Conservation (phyloP, 2,888 invertebrate species). For the Archips xylosteana region DNA sequence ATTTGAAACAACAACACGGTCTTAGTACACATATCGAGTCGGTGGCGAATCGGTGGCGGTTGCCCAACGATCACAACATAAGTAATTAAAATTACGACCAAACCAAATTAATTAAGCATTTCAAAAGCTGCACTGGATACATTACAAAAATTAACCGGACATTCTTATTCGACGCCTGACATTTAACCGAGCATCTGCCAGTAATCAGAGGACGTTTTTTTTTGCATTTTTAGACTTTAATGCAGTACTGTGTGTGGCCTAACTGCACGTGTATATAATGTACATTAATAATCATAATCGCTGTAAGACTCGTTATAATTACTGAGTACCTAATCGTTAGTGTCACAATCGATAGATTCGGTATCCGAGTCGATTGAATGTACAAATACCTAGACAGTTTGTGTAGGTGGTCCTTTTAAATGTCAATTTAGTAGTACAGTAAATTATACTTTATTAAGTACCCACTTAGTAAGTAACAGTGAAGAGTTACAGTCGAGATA, state of each 20-base stretch:
- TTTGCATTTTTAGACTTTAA: conserved; percentile 49
- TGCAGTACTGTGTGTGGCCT: conserved; percentile 54
- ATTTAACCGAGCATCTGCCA: conserved; percentile 61
- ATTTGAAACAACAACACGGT: too few species aligned
- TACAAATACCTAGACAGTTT: too few species aligned
- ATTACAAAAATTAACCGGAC: conserved; percentile 51
- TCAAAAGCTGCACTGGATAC: conserved; percentile 35
- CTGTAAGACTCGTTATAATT: neutral
- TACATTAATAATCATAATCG: conserved; percentile 7
- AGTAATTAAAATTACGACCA: conserved; percentile 14
- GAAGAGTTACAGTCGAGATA: too few species aligned
- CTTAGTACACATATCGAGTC: too few species aligned
- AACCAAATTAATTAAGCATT: conserved; percentile 29
- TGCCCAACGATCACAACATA: neutral
- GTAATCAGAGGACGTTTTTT: conserved; percentile 54
- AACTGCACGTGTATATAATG: conserved; percentile 41
- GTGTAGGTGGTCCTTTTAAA: neutral
- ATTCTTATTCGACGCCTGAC: conserved; percentile 53
- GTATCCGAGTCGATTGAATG: too few species aligned
- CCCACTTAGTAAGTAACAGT: too few species aligned
- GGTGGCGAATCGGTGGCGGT: too few species aligned
- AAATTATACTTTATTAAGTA: too few species aligned
- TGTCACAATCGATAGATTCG: neutral
- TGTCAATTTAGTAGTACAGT: neutral
- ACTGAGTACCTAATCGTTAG: conserved; percentile 4